phyloP scores from a whole-genome alignment of 64 coral and sea anemone genomes.

The Anthopleura sola region DNA sequence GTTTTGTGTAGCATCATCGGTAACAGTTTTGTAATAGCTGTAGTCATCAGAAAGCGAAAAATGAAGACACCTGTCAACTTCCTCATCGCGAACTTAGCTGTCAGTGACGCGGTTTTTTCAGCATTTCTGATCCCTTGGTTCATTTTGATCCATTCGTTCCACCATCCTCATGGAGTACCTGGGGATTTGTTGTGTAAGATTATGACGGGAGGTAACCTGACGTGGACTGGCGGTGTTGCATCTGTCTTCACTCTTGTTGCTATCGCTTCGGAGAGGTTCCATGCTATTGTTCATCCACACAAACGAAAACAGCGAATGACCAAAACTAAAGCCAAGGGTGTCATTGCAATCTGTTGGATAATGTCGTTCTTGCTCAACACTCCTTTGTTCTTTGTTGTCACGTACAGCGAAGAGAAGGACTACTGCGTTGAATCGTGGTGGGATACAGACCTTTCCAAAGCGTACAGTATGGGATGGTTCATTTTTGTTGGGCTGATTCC shows the following conservation, averaged over 20 bases:
- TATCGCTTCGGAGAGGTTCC: conserved; percentile 25
- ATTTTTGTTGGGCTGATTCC: conserved; percentile 10
- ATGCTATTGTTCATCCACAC: conserved; percentile 7
- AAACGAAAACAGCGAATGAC: not conserved
- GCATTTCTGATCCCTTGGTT: not conserved
- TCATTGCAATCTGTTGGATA: conserved; percentile 15
- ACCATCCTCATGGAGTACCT: not conserved
- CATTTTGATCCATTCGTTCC: conserved; percentile 7
- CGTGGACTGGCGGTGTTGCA: conserved; percentile 17
- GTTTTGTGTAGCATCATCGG: not conserved
- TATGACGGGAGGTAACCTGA: conserved; percentile 14
- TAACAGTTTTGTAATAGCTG: not conserved
- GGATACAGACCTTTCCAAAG: not conserved
- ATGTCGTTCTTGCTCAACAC: conserved; percentile 16
- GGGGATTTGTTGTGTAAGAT: conserved; percentile 17
- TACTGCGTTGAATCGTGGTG: conserved; percentile 28
- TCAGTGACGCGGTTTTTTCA: not conserved
- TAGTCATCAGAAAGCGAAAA: not conserved
- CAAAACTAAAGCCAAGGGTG: not conserved
- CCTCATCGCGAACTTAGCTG: conserved; percentile 26
- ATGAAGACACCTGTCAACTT: conserved; percentile 3
- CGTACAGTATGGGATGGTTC: conserved; percentile 26
- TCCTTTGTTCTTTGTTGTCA: not conserved
- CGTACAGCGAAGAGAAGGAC: not conserved
- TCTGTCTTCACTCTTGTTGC: conserved; percentile 39